phyloP scores from a whole-genome alignment of 2,113 vertebrate species.

The Hepsetus odoe region DNA sequence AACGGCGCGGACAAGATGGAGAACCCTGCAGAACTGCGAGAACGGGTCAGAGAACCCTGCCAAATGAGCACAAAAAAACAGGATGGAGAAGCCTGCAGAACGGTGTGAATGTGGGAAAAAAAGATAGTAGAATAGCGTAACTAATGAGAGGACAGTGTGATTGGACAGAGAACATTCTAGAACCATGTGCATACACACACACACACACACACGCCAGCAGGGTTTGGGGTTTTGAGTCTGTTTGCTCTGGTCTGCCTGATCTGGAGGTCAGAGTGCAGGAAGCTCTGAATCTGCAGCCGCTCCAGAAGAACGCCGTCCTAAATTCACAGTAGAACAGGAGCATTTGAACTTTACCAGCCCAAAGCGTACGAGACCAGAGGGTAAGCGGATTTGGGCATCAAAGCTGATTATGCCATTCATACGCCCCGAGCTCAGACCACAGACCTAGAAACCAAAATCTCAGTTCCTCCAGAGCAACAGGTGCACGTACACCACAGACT shows the following conservation, averaged over 20 bases:
- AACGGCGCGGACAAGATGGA: too few species aligned
- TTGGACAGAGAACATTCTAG: too few species aligned
- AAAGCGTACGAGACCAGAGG: not conserved
- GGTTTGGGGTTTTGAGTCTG: too few species aligned
- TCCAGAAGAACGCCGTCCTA: not conserved
- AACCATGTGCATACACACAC: too few species aligned
- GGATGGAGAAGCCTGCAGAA: too few species aligned
- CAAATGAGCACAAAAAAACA: too few species aligned
- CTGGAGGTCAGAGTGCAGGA: not conserved
- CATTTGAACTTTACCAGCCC: not conserved
- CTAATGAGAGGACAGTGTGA: not conserved
- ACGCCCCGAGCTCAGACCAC: not conserved
- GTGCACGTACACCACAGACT: not conserved
- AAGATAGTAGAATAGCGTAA: too few species aligned
- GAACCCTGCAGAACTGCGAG: too few species aligned
- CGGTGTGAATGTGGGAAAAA: too few species aligned
- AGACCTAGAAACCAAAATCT: not conserved
- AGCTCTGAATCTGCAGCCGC: not conserved
- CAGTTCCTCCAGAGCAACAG: not conserved
- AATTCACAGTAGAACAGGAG: not conserved
- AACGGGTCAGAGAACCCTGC: too few species aligned
- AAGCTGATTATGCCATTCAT: conserved; percentile 5
- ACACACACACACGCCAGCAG: too few species aligned
- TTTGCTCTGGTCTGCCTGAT: too few species aligned
- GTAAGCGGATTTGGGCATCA: conserved; percentile 11